Evolutionary conservation across 2,888 invertebrate species (phyloP).

Genomic region (Tenthredo amoena): DNA sequence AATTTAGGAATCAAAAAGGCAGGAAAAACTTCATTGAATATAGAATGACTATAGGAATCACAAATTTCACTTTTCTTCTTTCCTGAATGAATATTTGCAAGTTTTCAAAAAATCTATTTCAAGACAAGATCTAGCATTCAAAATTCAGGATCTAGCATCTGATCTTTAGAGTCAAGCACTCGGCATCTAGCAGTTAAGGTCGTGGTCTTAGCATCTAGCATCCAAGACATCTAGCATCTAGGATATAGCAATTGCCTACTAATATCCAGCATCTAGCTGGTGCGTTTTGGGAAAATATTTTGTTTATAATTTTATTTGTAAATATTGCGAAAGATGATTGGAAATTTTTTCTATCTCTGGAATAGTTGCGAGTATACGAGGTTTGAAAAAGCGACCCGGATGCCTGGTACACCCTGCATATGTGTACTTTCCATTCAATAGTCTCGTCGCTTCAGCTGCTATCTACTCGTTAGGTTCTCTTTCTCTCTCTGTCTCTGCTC

Average conservation of each 20-base stretch:
- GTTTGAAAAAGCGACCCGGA: background rate
- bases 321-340: too few species aligned
- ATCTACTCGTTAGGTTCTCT: background rate
- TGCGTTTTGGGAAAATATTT: too few species aligned
- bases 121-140: background rate
- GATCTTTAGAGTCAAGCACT: background rate
- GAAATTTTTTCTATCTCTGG: background rate
- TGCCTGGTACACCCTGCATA: conserved; percentile 1
- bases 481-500: background rate
- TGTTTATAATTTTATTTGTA: too few species aligned
- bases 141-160: background rate
- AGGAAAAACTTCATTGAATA: background rate
- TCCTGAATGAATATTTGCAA: too few species aligned
- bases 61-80: background rate
- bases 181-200: background rate
- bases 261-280: background rate
- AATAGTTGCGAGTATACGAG: background rate
- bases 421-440: background rate
- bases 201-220: background rate
- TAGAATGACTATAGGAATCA: background rate
- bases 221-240: background rate
- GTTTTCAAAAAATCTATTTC: too few species aligned
- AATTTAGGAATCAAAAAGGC: background rate
- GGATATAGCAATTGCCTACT: too few species aligned
- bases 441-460: background rate